Conservation (phyloP, 30 jellyfish, hydroid and myxozoan species). For the Turritopsis rubra region DNA sequence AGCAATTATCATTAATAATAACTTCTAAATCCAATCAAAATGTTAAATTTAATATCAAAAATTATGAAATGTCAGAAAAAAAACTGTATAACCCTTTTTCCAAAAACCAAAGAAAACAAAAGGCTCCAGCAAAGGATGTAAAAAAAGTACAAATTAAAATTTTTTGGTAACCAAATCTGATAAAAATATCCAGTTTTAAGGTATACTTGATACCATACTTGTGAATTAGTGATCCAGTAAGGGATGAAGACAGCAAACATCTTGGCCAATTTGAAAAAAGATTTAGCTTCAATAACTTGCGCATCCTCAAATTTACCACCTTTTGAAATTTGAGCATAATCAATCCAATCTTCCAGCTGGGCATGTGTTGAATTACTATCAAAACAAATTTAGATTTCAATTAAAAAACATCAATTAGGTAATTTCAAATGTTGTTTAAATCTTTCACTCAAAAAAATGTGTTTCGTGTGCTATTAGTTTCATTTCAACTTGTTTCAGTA, state of each 20-base stretch:
- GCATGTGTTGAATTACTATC: not conserved
- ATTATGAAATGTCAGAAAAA: too few relatives aligned
- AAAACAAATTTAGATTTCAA: not conserved
- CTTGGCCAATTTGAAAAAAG: constrained; percentile 28
- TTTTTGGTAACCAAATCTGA: too few relatives aligned
- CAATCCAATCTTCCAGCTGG: constrained; percentile 35
- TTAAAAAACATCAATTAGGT: not conserved
- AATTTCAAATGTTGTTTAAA: too few relatives aligned
- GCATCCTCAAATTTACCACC: constrained; percentile 67
- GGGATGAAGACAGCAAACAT: constrained; percentile 56
- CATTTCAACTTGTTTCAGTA: too few relatives aligned
- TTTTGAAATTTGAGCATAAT: constrained; percentile 50
- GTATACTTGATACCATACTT: constrained; percentile 32
- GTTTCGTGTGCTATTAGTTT: too few relatives aligned
- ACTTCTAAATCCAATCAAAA: not conserved
- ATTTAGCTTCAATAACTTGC: constrained; percentile 48
- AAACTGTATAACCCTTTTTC: not conserved
- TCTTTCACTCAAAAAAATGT: too few relatives aligned
- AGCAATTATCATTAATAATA: too few relatives aligned
- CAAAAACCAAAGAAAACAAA: not conserved
- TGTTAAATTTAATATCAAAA: too few relatives aligned
- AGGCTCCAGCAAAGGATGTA: too few relatives aligned
- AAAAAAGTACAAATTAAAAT: too few relatives aligned
- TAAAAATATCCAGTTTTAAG: too few relatives aligned
- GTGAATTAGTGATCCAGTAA: constrained; percentile 68